Evolutionary conservation across 2,888 invertebrate genomes (phyloP).

Genomic region (Mythimna vitellina): DNA sequence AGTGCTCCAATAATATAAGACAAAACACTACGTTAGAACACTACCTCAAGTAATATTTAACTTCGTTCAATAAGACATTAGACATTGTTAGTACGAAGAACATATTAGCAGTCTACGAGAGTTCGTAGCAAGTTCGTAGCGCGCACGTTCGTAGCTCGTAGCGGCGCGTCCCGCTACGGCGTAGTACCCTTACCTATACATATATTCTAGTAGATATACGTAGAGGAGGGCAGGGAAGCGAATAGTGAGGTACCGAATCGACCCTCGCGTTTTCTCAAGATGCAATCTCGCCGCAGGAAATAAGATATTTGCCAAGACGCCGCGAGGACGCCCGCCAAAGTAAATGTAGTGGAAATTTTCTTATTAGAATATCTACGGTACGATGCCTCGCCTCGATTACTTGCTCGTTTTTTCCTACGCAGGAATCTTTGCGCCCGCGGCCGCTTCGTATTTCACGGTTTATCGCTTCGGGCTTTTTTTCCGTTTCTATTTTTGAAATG

Average conservation of each 20-base stretch:
- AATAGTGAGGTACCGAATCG: conserved; percentile 86
- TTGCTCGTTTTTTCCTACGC: conserved; percentile 85
- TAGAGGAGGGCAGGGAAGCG: conserved; percentile 80
- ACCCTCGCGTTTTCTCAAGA: conserved; percentile 91
- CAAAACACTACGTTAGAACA: conserved; percentile 14
- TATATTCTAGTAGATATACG: conserved; percentile 56
- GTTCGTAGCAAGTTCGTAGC: conserved; percentile 67
- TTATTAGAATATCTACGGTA: conserved; percentile 91
- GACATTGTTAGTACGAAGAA: conserved; percentile 49
- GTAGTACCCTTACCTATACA: conserved; percentile 42
- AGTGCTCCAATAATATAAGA: conserved; percentile 6
- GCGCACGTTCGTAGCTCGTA: conserved; percentile 62
- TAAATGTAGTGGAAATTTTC: conserved; percentile 91
- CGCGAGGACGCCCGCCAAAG: conserved; percentile 89
- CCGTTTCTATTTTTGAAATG: conserved; percentile 55
- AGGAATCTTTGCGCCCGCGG: conserved; percentile 82
- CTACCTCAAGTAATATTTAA: conserved; percentile 47
- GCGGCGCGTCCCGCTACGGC: conserved; percentile 54
- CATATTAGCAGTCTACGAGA: conserved; percentile 64
- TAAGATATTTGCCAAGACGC: conserved; percentile 91
- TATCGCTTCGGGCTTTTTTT: conserved; percentile 73
- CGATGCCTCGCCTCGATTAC: conserved; percentile 87
- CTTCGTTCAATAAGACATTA: conserved; percentile 60
- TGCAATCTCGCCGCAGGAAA: conserved; percentile 91
- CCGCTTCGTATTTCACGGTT: conserved; percentile 79